Evolutionary conservation across 2,113 vertebrate species (phyloP), one percentile per base, ranked within the genome.

Genomic region (Athene cunicularia): DNA sequence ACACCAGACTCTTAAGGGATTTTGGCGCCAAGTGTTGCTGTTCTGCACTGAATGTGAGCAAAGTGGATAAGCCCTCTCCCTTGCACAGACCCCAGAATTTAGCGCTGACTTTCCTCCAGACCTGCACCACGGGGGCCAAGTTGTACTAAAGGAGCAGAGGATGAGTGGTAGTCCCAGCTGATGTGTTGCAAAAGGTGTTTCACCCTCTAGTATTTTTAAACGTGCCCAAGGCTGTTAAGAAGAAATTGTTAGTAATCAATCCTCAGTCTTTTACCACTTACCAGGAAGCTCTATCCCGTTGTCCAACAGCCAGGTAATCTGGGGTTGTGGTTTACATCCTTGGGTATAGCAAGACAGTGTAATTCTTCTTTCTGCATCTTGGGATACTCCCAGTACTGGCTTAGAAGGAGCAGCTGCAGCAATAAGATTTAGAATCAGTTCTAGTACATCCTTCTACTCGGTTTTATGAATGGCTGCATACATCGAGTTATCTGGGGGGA

Each of bases 261-360:
- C 3, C 8, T 37, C 5, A 5, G 0, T 32, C 15, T 30, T 72
- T 37, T 33, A 63, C 1, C 22, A 43, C 96, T 93, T 75, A 98
- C 98, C 96, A 1, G 59, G 50, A 18, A 98, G 60, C 71, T 98
- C 98, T 4, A 97, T 10, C 35, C 81, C 63, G 0, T 93, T 94
- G 39, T 95, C 92, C 39, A 98, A 8, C 1, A 96, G 79, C 98
- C 98, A 98, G 55, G 97, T 98, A 5, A 98, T 93, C 82, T 37
- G 95, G 3, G 98, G 96, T 77, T 90, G 95, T 14, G 98, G 98
- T 74, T 96, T 98, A 49, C 93, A 90, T 14, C 97, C 97, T n/a
- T 23, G 28, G 2, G 93, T 97, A 27, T 68, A 75, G 56, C 98
- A 98, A 2, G 62, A 98, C 18, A 98, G 86, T 0, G 83, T 14